Evolutionary conservation across 2,113 vertebrate species (phyloP), one percentile per base, ranked within the genome.

Genomic region (Gopherus evgoodei): DNA sequence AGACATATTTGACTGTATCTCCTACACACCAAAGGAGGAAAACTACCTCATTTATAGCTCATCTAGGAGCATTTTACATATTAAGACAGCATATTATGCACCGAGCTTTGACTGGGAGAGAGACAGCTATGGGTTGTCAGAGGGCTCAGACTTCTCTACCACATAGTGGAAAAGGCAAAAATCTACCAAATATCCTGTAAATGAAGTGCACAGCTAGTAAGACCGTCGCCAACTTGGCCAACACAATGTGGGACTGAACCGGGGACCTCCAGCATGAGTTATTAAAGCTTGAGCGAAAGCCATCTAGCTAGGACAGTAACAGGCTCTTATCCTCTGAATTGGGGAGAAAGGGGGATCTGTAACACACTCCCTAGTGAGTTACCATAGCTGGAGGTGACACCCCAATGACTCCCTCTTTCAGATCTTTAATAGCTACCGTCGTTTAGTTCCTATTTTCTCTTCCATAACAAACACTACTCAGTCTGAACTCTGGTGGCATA

Each of bases 161-260:
- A 91, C 14, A 31, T 2, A 42, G 4, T 54, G 87, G 31, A 82
- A 21, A 82, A 27, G 12, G 19, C 25, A 90, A 90, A 72, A 81
- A 87, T 27, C 79, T 13, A 76, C 6, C 14, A 24, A 49, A 49
- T 27, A 38, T 10, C n/a, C 42, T 87, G 44, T 82, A 44, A 85
- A 9, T 78, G 42, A 47, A 27, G 24, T 27, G 42, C 11, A 83
- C 35, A 24, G 2, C n/a, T 57, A 42, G 4, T 13, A 2, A 53
- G 84, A 29, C 10, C 8, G 50, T 56, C 27, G 22, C 10, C 38
- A 79, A 22, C 10, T 62, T 49, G 25, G 22, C 17, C 38, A 85
- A 21, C 9, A 19, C 31, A 31, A 12, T 31, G 0, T 0, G 35
- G 38, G 3, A 86, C 3, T 47, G 22, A 88, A 27, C n/a, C 38